These are phyloP conservation scores for Ceratotherium simum DNA, from an alignment of 2,113 vertebrate genomes.

Conservation along the genomic window DNA sequence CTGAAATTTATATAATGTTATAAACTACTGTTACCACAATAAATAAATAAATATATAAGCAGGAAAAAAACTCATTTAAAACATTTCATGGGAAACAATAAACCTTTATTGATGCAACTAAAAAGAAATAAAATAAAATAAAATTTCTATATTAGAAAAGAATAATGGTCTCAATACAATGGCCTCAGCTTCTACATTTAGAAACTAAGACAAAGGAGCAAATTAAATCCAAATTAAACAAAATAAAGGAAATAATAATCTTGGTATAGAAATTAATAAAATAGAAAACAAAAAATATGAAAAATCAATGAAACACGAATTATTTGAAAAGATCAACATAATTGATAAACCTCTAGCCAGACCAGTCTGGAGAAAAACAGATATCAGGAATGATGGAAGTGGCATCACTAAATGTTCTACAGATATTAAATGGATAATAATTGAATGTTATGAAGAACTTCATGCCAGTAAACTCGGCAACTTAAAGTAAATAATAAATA, in stretches of 20 bases:
- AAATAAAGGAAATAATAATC: neutral
- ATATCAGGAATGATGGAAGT: neutral
- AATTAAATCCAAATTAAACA: neutral
- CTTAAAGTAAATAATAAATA: neutral
- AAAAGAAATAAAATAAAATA: neutral
- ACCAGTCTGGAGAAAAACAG: neutral
- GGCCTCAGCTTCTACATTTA: neutral
- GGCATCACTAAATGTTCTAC: neutral
- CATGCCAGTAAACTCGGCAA: neutral
- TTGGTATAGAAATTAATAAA: too few species aligned
- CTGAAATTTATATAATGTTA: too few species aligned
- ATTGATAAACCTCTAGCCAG: neutral
- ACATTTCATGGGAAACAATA: conserved; percentile 57
- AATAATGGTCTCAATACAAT: neutral
- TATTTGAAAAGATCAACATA: neutral
- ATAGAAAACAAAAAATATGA: neutral
- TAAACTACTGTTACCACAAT: too few species aligned
- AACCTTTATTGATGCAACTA: conserved; percentile 60
- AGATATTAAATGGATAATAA: neutral
- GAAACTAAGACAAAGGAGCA: neutral
- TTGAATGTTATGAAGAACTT: neutral
- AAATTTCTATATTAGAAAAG: neutral
- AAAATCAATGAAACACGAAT: neutral
- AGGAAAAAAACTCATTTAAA: conserved; percentile 56
- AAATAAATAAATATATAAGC: too few species aligned